phyloP scores from a whole-genome alignment of 2,888 invertebrate genomes.

The Slavum lentiscoides region DNA sequence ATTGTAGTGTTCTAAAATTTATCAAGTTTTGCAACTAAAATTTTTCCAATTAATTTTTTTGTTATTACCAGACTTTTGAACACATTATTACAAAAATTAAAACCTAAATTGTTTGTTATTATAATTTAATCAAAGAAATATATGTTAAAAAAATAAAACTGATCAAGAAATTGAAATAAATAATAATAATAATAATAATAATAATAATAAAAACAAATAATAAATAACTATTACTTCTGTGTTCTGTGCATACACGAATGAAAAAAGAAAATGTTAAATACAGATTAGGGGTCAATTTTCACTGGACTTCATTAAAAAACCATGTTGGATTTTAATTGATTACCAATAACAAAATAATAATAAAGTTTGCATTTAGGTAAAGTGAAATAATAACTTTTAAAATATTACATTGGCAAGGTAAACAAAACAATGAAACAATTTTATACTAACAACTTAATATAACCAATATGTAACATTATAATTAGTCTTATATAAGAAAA shows the following conservation, averaged over 20 bases:
- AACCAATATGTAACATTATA: constrained; percentile 20
- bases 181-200: neutral
- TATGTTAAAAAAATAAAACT: neutral
- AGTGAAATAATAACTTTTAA: constrained; percentile 49
- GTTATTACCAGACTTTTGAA: neutral
- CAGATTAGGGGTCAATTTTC: neutral
- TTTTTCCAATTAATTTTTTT: neutral
- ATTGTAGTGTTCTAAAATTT: too few species aligned
- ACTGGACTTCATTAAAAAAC: constrained; percentile 44
- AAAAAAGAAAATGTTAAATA: too few species aligned
- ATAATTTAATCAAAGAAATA: neutral
- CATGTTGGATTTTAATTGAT: neutral
- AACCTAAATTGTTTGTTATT: neutral
- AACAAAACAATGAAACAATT: constrained; percentile 38
- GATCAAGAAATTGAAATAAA: neutral
- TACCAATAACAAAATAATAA: constrained; percentile 9
- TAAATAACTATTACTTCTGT: too few species aligned
- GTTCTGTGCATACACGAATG: too few species aligned
- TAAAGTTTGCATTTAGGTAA: too few species aligned
- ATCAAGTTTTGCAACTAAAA: too few species aligned
- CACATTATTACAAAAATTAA: neutral
- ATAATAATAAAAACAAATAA: neutral
- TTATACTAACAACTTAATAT: constrained; percentile 32
- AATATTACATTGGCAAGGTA: constrained; percentile 52
- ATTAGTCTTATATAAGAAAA: constrained; percentile 2